Percentiles rank a stretch among this genome's conserved stretches.
phyloP scores from a whole-genome alignment of 2,113 vertebrate species.

The Morone saxatilis region DNA sequence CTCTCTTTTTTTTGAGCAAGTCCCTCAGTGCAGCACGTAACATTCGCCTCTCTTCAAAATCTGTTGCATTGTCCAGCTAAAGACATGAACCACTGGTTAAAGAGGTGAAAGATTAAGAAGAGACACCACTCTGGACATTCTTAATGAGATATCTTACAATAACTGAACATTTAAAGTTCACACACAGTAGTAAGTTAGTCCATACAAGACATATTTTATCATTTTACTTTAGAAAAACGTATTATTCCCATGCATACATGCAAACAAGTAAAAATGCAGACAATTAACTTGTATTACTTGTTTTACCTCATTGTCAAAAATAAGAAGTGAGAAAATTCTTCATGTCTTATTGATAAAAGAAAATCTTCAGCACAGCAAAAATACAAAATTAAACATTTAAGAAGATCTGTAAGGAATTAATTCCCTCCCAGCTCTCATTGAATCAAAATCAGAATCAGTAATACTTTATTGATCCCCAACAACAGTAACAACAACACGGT shows the following conservation, averaged over 20 bases:
- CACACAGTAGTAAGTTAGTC: background rate
- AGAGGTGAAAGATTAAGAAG: background rate
- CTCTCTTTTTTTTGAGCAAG: conserved; percentile 93
- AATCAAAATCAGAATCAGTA: too few species aligned
- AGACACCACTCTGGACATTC: background rate
- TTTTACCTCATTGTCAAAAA: background rate
- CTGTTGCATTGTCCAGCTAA: conserved; percentile 89
- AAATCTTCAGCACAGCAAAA: background rate
- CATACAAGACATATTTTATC: background rate
- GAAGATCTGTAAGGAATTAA: too few species aligned
- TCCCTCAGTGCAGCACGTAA: conserved; percentile 93
- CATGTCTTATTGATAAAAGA: too few species aligned
- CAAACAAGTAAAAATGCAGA: background rate
- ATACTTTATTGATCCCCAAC: too few species aligned
- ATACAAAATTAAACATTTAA: background rate
- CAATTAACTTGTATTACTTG: background rate
- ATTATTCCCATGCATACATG: background rate
- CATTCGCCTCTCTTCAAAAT: conserved; percentile 92
- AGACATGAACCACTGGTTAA: conserved; percentile 4
- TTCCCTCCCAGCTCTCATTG: too few species aligned
- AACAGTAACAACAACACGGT: background rate
- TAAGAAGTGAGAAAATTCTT: too few species aligned
- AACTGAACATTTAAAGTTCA: background rate
- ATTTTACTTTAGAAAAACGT: background rate
- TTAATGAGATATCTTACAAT: background rate